phyloP scores from a whole-genome alignment of 2,888 invertebrate species.

The Drymonia ruficornis region DNA sequence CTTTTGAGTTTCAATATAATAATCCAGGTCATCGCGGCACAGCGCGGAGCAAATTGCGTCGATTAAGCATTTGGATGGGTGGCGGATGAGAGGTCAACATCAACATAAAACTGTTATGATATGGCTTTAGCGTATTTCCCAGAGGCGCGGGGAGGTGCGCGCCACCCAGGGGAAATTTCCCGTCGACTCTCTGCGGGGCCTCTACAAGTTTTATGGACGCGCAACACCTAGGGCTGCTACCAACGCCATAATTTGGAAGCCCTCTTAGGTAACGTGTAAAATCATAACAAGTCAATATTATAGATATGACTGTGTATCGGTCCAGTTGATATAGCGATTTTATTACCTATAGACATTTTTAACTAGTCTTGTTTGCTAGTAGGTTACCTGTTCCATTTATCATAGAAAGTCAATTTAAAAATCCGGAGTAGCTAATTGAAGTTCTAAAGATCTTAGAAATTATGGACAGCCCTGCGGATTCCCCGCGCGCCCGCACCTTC shows the following conservation, averaged over 20 bases:
- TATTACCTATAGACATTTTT: too few relatives aligned
- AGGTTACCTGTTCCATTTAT: background rate
- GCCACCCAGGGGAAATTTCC: conserved; percentile 83
- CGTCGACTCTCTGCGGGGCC: conserved; percentile 78
- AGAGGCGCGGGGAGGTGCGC: conserved; percentile 66
- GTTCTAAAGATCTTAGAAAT: background rate
- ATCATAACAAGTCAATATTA: too few relatives aligned
- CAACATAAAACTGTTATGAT: conserved; percentile 85
- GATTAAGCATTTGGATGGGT: conserved; percentile 55
- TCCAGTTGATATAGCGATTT: too few relatives aligned
- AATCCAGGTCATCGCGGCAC: background rate
- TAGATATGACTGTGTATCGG: too few relatives aligned
- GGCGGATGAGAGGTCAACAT: conserved; percentile 76
- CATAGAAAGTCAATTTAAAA: background rate
- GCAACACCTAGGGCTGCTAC: conserved; percentile 62
- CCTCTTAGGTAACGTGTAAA: too few relatives aligned
- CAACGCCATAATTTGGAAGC: background rate
- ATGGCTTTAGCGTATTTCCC: conserved; percentile 83
- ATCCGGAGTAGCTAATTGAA: background rate
- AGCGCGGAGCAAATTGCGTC: conserved; percentile 45
- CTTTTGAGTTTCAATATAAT: too few relatives aligned
- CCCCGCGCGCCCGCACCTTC: conserved; percentile 46
- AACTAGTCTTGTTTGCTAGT: too few relatives aligned
- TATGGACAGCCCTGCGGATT: conserved; percentile 38
- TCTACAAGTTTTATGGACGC: conserved; percentile 84